Conservation (phyloP, 2,113 vertebrate genomes). For the Myocastor coypus region DNA sequence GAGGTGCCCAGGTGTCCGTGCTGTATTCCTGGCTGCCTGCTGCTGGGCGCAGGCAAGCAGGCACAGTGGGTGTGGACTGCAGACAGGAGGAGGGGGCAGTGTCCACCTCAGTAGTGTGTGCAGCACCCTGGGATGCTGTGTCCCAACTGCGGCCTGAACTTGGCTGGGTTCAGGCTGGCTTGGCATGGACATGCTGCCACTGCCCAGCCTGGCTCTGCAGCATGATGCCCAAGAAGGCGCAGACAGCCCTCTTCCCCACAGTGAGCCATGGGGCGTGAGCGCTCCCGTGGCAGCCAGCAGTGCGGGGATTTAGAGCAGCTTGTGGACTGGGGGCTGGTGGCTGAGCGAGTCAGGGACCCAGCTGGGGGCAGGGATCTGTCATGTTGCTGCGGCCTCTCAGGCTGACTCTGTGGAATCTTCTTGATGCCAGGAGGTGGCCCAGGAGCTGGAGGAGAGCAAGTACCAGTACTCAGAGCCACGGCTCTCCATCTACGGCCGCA, state of each 20-base stretch:
- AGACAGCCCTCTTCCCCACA: background rate
- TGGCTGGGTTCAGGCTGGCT: background rate
- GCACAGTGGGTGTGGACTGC: background rate
- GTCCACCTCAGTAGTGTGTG: background rate
- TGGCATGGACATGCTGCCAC: background rate
- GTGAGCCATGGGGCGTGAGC: background rate
- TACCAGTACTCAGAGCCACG: slow-evolving; percentile 97
- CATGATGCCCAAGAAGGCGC: background rate
- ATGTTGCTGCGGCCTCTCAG: background rate
- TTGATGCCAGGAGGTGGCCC: slow-evolving; percentile 93
- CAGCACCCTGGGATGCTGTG: background rate
- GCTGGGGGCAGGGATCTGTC: background rate
- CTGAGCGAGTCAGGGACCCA: background rate
- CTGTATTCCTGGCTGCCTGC: background rate
- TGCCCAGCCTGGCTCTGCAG: background rate
- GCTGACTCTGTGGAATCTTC: slow-evolving; percentile 55
- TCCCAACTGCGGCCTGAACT: background rate
- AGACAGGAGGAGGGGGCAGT: background rate
- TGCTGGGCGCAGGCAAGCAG: background rate
- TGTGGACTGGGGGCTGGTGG: background rate
- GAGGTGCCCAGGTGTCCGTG: background rate
- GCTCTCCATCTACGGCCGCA: slow-evolving; percentile 96
- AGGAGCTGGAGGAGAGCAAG: slow-evolving; percentile 96
- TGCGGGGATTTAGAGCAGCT: background rate
- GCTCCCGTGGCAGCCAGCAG: background rate